Percentiles rank a stretch among this genome's conserved stretches.
Evolutionary conservation across 2,888 invertebrate species (phyloP).

Genomic region (Caenorhabditis afra): DNA sequence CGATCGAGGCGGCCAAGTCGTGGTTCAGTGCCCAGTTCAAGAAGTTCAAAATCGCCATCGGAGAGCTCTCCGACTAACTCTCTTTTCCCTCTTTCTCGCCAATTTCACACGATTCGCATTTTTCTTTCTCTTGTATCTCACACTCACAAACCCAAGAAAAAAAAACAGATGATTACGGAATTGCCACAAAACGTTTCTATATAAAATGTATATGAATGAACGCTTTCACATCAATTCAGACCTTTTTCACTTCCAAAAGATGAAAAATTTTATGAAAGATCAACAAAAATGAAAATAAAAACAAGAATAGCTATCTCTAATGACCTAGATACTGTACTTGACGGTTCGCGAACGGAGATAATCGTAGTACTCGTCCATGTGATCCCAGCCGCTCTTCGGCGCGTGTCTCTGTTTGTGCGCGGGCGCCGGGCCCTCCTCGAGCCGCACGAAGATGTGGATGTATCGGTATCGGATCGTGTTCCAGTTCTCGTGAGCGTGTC

Average conservation of each 20-base stretch:
- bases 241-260: too few species aligned
- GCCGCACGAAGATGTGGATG: constrained; percentile 77
- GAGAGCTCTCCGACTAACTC: constrained; percentile 46
- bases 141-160: not conserved
- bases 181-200: not conserved
- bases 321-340: constrained; percentile 72
- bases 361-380: constrained; percentile 76
- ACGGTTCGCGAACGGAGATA: constrained; percentile 74
- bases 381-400: constrained; percentile 73
- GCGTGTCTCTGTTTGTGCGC: constrained; percentile 39
- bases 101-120: constrained; percentile 35
- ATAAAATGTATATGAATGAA: constrained; percentile 19
- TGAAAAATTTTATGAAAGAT: not conserved
- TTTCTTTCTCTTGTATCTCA: constrained; percentile 53
- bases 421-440: constrained; percentile 73
- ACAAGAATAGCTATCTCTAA: constrained; percentile 9
- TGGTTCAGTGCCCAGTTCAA: constrained; percentile 61
- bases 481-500: constrained; percentile 79
- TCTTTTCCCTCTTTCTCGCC: constrained; percentile 9
- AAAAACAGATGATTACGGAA: constrained; percentile 41
- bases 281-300: constrained; percentile 29
- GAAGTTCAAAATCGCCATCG: constrained; percentile 52
- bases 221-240: not conserved
- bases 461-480: constrained; percentile 75
- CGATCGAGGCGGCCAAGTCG: constrained; percentile 36